Base-by-base conservation (phyloP, 1,140 invertebrate genomes). In the Vanessa tameamea region DNA sequence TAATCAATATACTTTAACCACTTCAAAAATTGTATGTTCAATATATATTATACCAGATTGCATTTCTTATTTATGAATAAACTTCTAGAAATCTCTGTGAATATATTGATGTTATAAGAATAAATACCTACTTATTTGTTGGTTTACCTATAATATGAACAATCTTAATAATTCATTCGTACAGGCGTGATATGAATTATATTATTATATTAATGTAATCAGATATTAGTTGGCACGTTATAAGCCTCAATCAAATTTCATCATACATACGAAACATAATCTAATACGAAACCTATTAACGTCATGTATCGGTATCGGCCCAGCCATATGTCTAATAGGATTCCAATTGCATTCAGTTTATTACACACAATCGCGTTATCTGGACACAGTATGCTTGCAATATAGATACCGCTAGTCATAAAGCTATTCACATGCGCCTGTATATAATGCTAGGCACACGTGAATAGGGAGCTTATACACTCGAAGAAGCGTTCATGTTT, bases 241-340 rank as follows among this genome's bases (percentile, higher is more conserved):
- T 72, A 66, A 75, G 69, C 61, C 50, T 72, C 72, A 77, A 73
- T 77, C 75, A 69, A 75, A 69, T 72, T 73, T 68, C 76, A 72
- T 66, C 68, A 70, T 81, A 70, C 75, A 73, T 64, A 68, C 69
- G 73, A 67, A 47, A 57, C 76, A 79, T 76, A 79, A 83, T 80
- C 79, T 79, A 77, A 76, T 79, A 76, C 64, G 72, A 79, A 79
- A 78, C 79, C 75, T 79, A 75, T 79, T 81, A 79, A 75, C 79
- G 65, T 76, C 78, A 74, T 82, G 81, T 75, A 83, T 79, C 81
- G 78, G 64, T 81, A 81, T 80, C 76, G 64, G 80, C 59, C 66
- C 74, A 75, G 77, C 77, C 81, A 78, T 83, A 81, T 77, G 82
- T 79, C 82, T 83, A 83, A 83, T 81, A 80, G 82, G 80, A 83